Evolutionary conservation across 2,888 invertebrate genomes (phyloP), one percentile per base, ranked within the genome.

Genomic region (Drosophila macrospina): DNA sequence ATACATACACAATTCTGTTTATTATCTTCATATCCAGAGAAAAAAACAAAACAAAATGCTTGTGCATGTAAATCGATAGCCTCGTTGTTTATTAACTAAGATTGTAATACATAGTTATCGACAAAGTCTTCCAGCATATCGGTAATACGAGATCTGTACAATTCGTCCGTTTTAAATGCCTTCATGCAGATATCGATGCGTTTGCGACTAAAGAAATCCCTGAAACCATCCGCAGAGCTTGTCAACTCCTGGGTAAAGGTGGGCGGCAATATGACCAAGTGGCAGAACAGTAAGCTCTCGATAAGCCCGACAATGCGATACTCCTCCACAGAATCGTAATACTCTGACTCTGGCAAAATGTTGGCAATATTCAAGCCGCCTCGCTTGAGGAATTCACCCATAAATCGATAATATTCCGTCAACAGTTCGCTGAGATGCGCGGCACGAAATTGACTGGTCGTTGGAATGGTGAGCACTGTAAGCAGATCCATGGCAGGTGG

Each of bases 401-500:
- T 90, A 72, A 92, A 92, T 34, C 91, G 79, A 76, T 94, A 94
- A 89, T 96, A 96, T 68, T 93, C 92, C 57, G 93, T 90, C 16
- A 95, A 76, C 63, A 95, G 93, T 5, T 86, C 86, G 0, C 85
- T 67, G 15, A 94, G 91, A 80, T 94, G 82, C 1, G 89, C 74
- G 5, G 91, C 76, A 0, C 94, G 90, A 67, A 93, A 93, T 13
- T 90, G 80, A 0, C 90, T 89, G 1, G 91, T 91, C 0, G 93
- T 92, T 60, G 93, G 93, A 34, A 94, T 91, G 48, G 93, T 93
- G 0, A 94, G 80, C 10, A 93, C 76, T 1, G 93, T 92, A 0
- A 93, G 84, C 4, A 94, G 82, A 76, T 96, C 96, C 45, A 95
- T 93, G 16, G 94, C 93, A 0, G 95, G 94, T 0, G 96, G 95